Evolutionary conservation across 2,888 invertebrate species (phyloP), one percentile per base, ranked within the genome.

Genomic region (Drosophila merina): DNA sequence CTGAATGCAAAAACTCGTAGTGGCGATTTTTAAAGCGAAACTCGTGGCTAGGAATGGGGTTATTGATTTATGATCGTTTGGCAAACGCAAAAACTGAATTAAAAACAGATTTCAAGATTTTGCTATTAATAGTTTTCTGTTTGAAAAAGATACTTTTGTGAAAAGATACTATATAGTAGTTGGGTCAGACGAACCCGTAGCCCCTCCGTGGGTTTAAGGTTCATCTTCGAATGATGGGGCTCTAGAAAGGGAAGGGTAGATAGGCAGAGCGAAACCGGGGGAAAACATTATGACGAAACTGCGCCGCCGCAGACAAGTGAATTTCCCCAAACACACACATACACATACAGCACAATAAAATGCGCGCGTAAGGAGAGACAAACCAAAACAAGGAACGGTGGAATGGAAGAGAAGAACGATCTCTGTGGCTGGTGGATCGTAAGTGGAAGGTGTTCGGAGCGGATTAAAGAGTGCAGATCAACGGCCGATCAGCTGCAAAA

Each of bases 231-330:
- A 2, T 20, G 20, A 20, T 20, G 20, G 20, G 20, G 20, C 20
- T 20, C 20, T 20, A 20, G 20, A 20, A 20, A 20, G 20, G 20
- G 20, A 20, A 20, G 20, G 20, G 20, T 20, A 20, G 20, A 20
- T 20, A 20, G 20, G 20, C 20, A 20, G 31, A 57, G 44, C 47
- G 57, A 40, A 54, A 52, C 44, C 33, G 59, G 40, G 45, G 38
- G 58, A 66, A 74, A 83, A 67, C 59, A 30, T 33, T 57, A 72
- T 83, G 78, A 79, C 80, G 81, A 79, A 83, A 80, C 48, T 38
- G 49, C 57, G 69, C 20, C 38, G 54, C n/a, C 75, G 64, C 79
- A 72, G 71, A 49, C 64, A 70, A 68, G 68, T 68, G 68, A 68
- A 68, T 68, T 68, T 52, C 40, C 55, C 60, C 69, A 38, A 31